A percentile compares a stretch with the other conserved stretches of the same genome.
phyloP scores from a whole-genome alignment of 2,113 vertebrate genomes.

The Leuciscus idus region DNA sequence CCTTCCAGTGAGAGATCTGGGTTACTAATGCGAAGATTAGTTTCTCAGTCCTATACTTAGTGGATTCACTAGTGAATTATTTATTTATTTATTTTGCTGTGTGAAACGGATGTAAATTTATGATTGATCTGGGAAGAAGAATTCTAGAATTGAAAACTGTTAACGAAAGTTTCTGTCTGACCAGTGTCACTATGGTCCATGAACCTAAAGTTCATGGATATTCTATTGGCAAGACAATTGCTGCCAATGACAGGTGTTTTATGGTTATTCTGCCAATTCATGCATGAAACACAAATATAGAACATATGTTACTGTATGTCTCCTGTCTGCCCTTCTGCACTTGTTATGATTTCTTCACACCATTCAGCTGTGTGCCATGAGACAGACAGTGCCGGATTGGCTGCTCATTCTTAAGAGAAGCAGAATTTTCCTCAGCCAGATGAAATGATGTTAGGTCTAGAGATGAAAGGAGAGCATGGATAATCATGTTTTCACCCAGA shows the following conservation, averaged over 20 bases:
- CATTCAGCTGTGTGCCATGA: background rate
- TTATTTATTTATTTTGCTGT: no score
- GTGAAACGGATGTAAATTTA: no score
- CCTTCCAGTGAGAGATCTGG: background rate
- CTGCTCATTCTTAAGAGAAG: background rate
- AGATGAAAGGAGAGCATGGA: slow-evolving; percentile 52
- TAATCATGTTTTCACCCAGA: slow-evolving; percentile 57
- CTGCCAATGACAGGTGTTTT: background rate
- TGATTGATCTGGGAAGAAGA: background rate
- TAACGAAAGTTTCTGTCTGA: background rate
- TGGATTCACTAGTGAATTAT: background rate
- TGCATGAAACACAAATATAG: background rate
- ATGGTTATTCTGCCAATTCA: background rate
- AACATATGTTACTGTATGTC: background rate
- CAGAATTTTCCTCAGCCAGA: background rate
- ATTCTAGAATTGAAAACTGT: background rate
- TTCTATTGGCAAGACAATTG: background rate
- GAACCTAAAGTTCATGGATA: background rate
- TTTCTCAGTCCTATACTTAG: background rate
- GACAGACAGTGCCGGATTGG: background rate
- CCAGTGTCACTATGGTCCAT: background rate
- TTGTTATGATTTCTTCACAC: background rate
- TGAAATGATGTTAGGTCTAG: background rate
- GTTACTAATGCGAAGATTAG: background rate
- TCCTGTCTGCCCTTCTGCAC: background rate